Evolutionary conservation across 2,888 invertebrate genomes (phyloP), one percentile per base, ranked within the genome.

Genomic region (Tupiocoris notatus): DNA sequence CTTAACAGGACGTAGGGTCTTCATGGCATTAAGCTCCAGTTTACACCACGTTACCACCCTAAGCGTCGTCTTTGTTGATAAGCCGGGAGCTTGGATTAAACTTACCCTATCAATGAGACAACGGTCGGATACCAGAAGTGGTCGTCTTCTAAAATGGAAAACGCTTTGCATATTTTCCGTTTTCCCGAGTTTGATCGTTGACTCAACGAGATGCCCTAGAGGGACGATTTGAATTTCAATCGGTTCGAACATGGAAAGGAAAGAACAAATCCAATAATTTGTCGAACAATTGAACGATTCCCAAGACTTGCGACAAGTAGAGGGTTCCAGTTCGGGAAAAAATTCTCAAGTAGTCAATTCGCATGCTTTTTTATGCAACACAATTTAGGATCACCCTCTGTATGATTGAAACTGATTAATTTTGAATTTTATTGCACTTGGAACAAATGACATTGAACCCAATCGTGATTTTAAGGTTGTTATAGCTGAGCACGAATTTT

Each of bases 71-170:
- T 25, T 39, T 25, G 18, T 65, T 65, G 65, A 65, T 65, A 65
- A 65, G 65, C 65, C 17, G 1, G 17, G 6, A 39, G 39, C 39
- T 39, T 39, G 65, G 65, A 65, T 65, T 65, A 65, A 65, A 65
- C 17, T 65, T 65, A 39, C 65, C 65, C 65, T 65, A 65, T 65
- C 65, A 65, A 65, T 65, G 65, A 1, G 39, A 39, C 39, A 39
- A 39, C 39, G 39, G 39, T 39, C 39, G 39, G 39, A 39, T 39
- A 39, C 39, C 39, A 3, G 39, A 39, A 39, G 39, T 39, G 39
- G 39, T 12, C 39, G 39, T 39, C 39, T 39, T 39, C 39, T 39
- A 39, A 39, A 39, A 39, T 39, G 39, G 39, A 39, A 39, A 39
- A 39, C 39, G 39, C 39, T 39, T 39, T 39, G 39, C 39, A 39